Conservation (phyloP, 2,113 vertebrate genomes). For the Pituophis catenifer region DNA sequence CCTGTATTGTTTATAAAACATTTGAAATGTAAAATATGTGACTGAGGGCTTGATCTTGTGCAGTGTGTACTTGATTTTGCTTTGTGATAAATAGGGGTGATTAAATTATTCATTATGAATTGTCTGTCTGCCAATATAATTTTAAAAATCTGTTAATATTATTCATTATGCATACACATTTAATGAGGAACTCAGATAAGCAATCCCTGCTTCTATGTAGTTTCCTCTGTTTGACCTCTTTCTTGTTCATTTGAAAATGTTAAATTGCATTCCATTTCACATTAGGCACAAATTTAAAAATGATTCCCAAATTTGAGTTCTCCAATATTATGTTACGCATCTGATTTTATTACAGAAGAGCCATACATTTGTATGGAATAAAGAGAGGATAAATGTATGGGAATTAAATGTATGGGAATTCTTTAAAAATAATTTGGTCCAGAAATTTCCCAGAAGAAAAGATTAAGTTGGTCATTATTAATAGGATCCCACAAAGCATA, state of each 20-base stretch:
- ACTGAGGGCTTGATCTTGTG: fast-evolving
- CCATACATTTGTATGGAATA: background rate
- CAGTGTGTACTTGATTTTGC: slow-evolving; percentile 10
- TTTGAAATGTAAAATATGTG: background rate
- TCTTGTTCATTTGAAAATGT: slow-evolving; percentile 9
- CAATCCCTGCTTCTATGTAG: background rate
- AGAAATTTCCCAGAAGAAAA: background rate
- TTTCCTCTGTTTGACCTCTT: slow-evolving; percentile 17
- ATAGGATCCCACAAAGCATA: background rate
- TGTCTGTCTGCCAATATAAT: slow-evolving; percentile 24
- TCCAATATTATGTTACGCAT: background rate
- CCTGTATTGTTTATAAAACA: background rate
- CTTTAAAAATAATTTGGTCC: background rate
- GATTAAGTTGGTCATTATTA: background rate
- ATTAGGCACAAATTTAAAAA: background rate
- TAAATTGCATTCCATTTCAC: background rate
- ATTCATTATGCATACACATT: slow-evolving; percentile 26
- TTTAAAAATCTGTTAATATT: slow-evolving; percentile 11
- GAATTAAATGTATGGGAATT: too few relatives aligned
- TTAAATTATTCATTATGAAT: slow-evolving; percentile 30
- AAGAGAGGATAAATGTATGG: background rate
- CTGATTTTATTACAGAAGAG: background rate
- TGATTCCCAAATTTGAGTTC: background rate
- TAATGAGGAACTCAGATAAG: slow-evolving; percentile 22
- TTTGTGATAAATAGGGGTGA: slow-evolving; percentile 25